phyloP scores from a whole-genome alignment of 1,140 invertebrate genomes.

The Asbolus verrucosus region DNA sequence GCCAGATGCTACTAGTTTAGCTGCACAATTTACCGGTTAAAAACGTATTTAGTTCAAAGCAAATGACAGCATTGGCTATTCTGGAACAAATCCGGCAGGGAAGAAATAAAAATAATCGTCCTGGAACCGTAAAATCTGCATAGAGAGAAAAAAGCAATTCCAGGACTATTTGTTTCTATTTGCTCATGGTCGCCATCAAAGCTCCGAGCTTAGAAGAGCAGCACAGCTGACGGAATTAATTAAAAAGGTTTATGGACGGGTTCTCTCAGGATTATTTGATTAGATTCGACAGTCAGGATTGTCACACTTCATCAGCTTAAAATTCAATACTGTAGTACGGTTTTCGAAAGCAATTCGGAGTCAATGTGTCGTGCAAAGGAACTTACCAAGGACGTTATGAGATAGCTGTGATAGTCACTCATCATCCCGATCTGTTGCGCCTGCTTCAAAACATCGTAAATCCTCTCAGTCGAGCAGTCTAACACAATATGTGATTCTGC shows the following conservation, averaged over 20 bases:
- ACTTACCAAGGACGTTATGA: constrained; percentile 88
- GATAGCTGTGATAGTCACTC: constrained; percentile 92
- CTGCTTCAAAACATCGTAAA: constrained; percentile 88
- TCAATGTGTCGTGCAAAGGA: background rate
- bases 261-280: no score
- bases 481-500: constrained; percentile 92
- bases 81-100: background rate
- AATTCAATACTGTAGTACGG: background rate
- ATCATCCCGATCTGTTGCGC: constrained; percentile 96
- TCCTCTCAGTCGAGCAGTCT: constrained; percentile 88
- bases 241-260: no score
- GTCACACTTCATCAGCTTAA: background rate
- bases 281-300: background rate
- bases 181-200: no score
- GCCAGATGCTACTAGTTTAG: constrained; percentile 16
- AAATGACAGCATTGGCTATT: background rate
- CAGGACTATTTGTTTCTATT: no score
- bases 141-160: no score
- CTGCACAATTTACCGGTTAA: constrained; percentile 13
- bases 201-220: no score
- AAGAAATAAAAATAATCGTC: no score
- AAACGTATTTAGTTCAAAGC: constrained; percentile 4
- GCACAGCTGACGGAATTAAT: background rate
- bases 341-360: background rate
- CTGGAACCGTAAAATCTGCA: no score